These are phyloP conservation scores for Acholoe squamosa DNA, from an alignment of 2,888 invertebrate species.

Conservation along the genomic window DNA sequence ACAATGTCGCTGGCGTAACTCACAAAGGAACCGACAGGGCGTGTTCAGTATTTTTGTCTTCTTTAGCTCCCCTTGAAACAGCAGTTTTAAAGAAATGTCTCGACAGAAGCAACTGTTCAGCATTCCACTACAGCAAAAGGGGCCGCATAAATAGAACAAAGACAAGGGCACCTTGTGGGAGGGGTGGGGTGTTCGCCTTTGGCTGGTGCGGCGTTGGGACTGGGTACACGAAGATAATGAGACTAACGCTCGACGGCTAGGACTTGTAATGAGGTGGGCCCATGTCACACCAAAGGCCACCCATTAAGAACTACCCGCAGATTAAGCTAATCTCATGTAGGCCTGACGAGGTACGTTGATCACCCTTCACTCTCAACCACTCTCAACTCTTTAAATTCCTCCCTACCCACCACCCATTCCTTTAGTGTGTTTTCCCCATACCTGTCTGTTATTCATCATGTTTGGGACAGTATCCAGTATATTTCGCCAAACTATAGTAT, in stretches of 20 bases:
- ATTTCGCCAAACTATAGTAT: too few relatives aligned
- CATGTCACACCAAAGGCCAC: constrained; percentile 59
- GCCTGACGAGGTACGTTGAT: background rate
- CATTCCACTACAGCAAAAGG: background rate
- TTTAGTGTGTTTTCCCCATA: too few relatives aligned
- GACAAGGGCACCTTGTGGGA: background rate
- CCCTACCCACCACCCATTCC: too few relatives aligned
- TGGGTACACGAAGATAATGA: constrained; percentile 49
- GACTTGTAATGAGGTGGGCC: constrained; percentile 24
- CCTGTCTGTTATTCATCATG: too few relatives aligned
- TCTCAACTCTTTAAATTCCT: too few relatives aligned
- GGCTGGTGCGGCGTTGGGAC: background rate
- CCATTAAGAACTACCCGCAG: constrained; percentile 42
- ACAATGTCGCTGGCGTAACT: background rate
- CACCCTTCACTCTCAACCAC: background rate
- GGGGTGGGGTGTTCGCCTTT: background rate
- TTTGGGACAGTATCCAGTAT: too few relatives aligned
- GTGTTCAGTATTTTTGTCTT: background rate
- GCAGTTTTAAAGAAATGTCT: background rate
- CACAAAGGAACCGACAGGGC: background rate
- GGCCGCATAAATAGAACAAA: background rate
- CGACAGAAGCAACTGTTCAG: constrained; percentile 16
- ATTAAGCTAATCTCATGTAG: constrained; percentile 49
- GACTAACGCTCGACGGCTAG: background rate
- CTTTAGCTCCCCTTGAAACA: background rate